Evolutionary conservation across 2,888 invertebrate genomes (phyloP), one percentile per base, ranked within the genome.

Genomic region (Diarsia rubi): DNA sequence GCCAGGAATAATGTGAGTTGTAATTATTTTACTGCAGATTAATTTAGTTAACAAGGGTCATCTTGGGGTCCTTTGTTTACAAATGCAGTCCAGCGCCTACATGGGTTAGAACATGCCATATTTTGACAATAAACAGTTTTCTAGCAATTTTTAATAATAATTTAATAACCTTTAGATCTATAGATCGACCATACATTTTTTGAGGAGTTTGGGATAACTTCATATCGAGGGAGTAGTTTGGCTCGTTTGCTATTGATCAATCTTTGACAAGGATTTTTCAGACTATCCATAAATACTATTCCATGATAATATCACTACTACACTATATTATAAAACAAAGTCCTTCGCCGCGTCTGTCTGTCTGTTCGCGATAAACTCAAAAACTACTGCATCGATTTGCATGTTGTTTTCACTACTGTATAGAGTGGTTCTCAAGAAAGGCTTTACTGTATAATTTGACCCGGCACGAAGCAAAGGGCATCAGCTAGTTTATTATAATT

Each of bases 1-100:
- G 98, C 98, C 63, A 97, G 98, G 89, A 99, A 99, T 91, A 98
- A 98, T 95, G 99, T 99, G 96, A 98, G 98, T 95, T 45, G 14
- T 57, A 3, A 60, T 62, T 31, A 12, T 66, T 60, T 62, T 47
- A 68, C 1, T 9, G 1, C 21, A 16, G 8, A 37, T 37, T 14
- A 6, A 42, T 62, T 42, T 60, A 12, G 21, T 60, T 31, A 21
- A 52, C 2, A 16, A 54, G 16, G 24, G 24, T 24, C 16, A 27
- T 27, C 24, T 24, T 24, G 8, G 59, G 27, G 19, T 27, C 27
- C 57, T 57, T 45, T 57, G 16, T 16, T 57, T 57, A 27, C 14
- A 14, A 12, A 45, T 27, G 27, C 3, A 54, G 54, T 2, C 6
- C 5, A 14, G 0, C 54, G n/a, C 14, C 24, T 24, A 24, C 54